A percentile compares a stretch with the other conserved stretches of the same genome.
phyloP scores from a whole-genome alignment of 2,113 vertebrate genomes.

The Myocastor coypus region DNA sequence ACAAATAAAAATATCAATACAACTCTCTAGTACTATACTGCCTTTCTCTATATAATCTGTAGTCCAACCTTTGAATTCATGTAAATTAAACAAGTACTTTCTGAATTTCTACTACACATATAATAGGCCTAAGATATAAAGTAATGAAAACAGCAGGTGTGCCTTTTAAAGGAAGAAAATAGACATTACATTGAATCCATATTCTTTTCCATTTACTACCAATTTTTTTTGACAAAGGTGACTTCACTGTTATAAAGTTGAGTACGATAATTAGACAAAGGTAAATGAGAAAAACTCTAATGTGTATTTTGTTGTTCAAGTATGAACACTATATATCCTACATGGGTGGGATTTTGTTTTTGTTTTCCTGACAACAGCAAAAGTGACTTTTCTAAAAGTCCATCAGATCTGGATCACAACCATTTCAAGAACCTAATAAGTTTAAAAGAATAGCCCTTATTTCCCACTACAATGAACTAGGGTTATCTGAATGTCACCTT shows the following conservation, averaged over 20 bases:
- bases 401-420: background rate
- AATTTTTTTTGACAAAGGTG: slow-evolving; percentile 13
- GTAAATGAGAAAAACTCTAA: slow-evolving; percentile 25
- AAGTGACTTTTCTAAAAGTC: slow-evolving; percentile 30
- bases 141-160: background rate
- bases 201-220: background rate
- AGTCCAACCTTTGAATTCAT: slow-evolving; percentile 33
- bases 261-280: background rate
- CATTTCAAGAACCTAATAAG: slow-evolving; percentile 57
- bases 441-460: background rate
- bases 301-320: background rate
- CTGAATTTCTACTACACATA: slow-evolving; percentile 16
- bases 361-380: no score
- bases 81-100: slow-evolving; percentile 30
- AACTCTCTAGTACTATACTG: background rate
- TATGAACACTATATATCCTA: background rate
- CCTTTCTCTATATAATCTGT: background rate
- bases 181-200: background rate
- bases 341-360: background rate
- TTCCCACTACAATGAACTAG: background rate
- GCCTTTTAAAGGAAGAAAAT: background rate
- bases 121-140: background rate
- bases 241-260: background rate
- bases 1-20: background rate
- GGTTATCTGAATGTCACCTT: slow-evolving; percentile 56